Evolutionary conservation across 2,888 invertebrate genomes (phyloP).

Genomic region (Melanostoma scalare): DNA sequence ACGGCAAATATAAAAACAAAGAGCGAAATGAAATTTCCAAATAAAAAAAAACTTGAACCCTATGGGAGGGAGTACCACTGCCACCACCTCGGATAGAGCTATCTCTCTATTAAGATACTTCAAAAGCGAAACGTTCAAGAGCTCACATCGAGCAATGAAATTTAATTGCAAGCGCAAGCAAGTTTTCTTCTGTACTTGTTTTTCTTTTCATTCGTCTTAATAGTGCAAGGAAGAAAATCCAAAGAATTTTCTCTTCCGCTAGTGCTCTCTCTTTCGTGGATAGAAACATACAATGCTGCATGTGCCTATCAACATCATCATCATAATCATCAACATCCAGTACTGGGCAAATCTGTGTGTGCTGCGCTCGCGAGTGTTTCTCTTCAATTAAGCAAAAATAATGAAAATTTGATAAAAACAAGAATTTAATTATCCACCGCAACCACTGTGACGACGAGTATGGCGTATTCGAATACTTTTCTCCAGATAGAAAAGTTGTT

Average conservation of each 20-base stretch:
- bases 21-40: constrained; percentile 39
- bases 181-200: constrained; percentile 42
- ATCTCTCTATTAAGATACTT: constrained; percentile 1
- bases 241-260: constrained; percentile 73
- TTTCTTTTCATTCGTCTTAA: constrained; percentile 47
- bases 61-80: neutral
- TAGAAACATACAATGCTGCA: constrained; percentile 33
- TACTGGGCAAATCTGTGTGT: constrained; percentile 41
- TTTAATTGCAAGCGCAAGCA: constrained; percentile 52
- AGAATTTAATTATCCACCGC: constrained; percentile 67
- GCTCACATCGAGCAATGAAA: constrained; percentile 54
- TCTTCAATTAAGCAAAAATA: constrained; percentile 70
- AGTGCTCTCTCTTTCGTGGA: constrained; percentile 53
- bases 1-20: neutral
- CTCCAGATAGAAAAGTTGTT: constrained; percentile 56
- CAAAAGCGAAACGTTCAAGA: constrained; percentile 52
- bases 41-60: neutral
- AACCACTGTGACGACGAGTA: constrained; percentile 41
- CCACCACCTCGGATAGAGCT: neutral
- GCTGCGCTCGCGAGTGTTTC: constrained; percentile 54
- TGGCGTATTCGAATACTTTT: constrained; percentile 48
- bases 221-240: constrained; percentile 56
- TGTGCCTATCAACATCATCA: constrained; percentile 3
- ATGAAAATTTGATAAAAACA: constrained; percentile 71
- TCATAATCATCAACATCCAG: constrained; percentile 27